Conservation (phyloP, 2,113 vertebrate species). For the Isichthys henryi region DNA sequence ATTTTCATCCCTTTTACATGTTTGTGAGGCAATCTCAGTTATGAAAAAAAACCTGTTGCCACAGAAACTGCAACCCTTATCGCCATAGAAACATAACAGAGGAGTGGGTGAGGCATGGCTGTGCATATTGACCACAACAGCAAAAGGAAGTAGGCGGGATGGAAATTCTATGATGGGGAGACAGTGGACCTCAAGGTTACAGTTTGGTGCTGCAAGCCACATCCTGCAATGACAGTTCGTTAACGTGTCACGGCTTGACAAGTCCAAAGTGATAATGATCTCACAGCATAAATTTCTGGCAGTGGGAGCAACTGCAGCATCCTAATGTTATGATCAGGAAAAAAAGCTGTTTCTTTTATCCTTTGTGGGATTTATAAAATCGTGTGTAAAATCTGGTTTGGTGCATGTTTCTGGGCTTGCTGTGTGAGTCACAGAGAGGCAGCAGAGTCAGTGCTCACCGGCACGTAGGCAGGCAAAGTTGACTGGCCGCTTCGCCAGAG, state of each 20-base stretch:
- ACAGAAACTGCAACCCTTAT: constrained; percentile 48
- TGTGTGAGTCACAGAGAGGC: background rate
- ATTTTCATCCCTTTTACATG: background rate
- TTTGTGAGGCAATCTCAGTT: constrained; percentile 42
- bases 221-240: constrained; percentile 37
- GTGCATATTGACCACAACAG: constrained; percentile 27
- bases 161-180: constrained; percentile 26
- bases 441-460: constrained; percentile 33
- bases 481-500: constrained; percentile 39
- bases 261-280: background rate
- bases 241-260: background rate
- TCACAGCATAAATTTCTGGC: background rate
- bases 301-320: background rate
- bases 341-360: background rate
- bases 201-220: constrained; percentile 39
- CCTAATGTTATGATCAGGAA: background rate
- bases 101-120: constrained; percentile 39
- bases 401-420: background rate
- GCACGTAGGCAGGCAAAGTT: constrained; percentile 23
- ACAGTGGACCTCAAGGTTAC: constrained; percentile 51
- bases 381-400: background rate
- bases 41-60: constrained; percentile 51
- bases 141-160: constrained; percentile 32
- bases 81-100: constrained; percentile 48
- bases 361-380: background rate